These are phyloP conservation scores for Micrasema minimum DNA, from an alignment of 1,140 invertebrate genomes.

Conservation along the genomic window DNA sequence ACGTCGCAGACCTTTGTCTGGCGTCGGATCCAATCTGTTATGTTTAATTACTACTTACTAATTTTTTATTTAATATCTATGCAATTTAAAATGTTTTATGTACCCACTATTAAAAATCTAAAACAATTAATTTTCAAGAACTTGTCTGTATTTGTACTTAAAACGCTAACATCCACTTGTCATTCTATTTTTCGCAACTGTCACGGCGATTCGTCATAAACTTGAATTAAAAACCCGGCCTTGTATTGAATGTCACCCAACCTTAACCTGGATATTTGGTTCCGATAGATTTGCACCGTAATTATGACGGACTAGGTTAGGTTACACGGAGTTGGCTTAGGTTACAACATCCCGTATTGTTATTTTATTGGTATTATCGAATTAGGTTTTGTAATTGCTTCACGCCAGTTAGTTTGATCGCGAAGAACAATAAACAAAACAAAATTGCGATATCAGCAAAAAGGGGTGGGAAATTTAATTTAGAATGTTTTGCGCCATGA, in stretches of 20 bases:
- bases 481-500: too few species aligned
- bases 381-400: neutral
- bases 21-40: too few species aligned
- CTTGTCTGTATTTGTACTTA: too few species aligned
- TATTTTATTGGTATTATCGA: neutral
- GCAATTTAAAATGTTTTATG: too few species aligned
- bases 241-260: constrained; percentile 13
- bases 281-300: neutral
- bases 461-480: too few species aligned
- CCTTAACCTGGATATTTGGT: constrained; percentile 8
- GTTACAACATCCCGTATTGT: neutral
- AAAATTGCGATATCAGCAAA: too few species aligned
- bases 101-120: too few species aligned
- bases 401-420: neutral
- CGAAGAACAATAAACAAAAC: neutral
- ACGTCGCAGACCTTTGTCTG: too few species aligned
- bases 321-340: neutral
- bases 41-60: too few species aligned
- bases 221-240: neutral
- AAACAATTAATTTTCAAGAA: too few species aligned
- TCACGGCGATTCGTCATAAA: neutral
- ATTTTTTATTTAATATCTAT: too few species aligned
- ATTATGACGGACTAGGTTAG: neutral
- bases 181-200: neutral
- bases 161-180: too few species aligned